Conservation (phyloP, 2,888 invertebrate species). For the Sarcophaga carnaria region DNA sequence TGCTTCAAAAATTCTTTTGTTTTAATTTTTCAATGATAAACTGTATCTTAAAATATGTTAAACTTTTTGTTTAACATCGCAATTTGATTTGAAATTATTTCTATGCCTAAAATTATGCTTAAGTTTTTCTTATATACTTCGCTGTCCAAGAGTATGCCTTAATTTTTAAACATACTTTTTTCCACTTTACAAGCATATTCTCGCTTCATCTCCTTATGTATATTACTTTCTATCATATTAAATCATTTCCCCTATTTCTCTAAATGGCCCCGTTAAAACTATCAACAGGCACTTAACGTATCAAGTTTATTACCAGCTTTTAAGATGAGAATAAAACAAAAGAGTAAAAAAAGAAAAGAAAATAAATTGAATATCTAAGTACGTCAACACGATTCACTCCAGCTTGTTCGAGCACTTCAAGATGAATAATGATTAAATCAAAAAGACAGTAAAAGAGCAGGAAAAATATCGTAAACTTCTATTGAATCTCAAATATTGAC, state of each 20-base stretch:
- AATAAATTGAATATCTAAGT: too few relatives aligned
- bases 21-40: too few relatives aligned
- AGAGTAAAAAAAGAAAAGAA: too few relatives aligned
- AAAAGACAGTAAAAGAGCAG: background rate
- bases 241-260: background rate
- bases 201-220: background rate
- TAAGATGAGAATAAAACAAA: constrained; percentile 22
- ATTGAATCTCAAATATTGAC: constrained; percentile 33
- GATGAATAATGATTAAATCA: constrained; percentile 37
- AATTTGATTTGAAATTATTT: too few relatives aligned
- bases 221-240: constrained; percentile 23
- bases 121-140: background rate
- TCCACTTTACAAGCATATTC: background rate
- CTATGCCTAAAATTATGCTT: constrained; percentile 11
- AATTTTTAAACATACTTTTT: constrained; percentile 9
- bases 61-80: too few relatives aligned
- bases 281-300: constrained; percentile 62
- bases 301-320: constrained; percentile 54
- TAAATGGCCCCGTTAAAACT: constrained; percentile 14
- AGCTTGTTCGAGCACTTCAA: background rate
- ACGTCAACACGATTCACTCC: background rate
- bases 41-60: too few relatives aligned
- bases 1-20: too few relatives aligned
- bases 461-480: background rate
- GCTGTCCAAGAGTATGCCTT: background rate